Base-by-base conservation (phyloP, 2,888 invertebrate genomes). In the Chelonus formosanus region DNA sequence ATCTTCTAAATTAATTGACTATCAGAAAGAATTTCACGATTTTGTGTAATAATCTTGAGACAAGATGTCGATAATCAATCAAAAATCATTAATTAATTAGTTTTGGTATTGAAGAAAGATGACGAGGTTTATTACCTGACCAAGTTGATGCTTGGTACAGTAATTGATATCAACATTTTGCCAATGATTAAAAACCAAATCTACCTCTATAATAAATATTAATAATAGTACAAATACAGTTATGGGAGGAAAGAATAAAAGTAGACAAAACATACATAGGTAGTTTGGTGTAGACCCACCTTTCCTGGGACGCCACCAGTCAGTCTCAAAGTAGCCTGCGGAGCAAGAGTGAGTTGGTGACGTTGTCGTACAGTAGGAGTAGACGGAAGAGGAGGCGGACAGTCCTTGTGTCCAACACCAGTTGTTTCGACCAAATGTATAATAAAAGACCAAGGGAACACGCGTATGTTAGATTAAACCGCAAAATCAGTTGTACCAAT, bases 241-340 rank as follows among this genome's bases (percentile, higher is more conserved):
- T 48, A 59, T 59, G 45, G 47, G 43, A 63, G 59, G 58, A 58
- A 57, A 64, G 48, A 55, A 63, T 62, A 62, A 65, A 70, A 82
- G 79, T 80, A 81, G 82, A 82, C 82, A 81, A 80, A 83, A 83
- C 82, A 83, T 83, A 83, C 82, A 83, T 83, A 82, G 82, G 81
- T 82, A 84, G 83, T 82, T 83, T 83, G 84, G 84, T 84, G 84
- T 80, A 84, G 86, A 89, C 88, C 90, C 92, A 95, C 95, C 95
- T 96, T 95, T 95, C 86, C 95, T 91, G 86, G 95, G 95, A 89
- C 95, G 92, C 94, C 95, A 95, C 95, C 95, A 95, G 90, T 95
- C 95, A 80, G 82, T 83, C 92, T 96, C 95, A 93, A 94, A 94
- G 92, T 95, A 95, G 91, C 95, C 95, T 95, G 93, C 92, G 92